Percentiles rank a stretch among this genome's conserved stretches.
Conservation (phyloP, 2,888 invertebrate species). For the Xestoiulus laeticollis region DNA sequence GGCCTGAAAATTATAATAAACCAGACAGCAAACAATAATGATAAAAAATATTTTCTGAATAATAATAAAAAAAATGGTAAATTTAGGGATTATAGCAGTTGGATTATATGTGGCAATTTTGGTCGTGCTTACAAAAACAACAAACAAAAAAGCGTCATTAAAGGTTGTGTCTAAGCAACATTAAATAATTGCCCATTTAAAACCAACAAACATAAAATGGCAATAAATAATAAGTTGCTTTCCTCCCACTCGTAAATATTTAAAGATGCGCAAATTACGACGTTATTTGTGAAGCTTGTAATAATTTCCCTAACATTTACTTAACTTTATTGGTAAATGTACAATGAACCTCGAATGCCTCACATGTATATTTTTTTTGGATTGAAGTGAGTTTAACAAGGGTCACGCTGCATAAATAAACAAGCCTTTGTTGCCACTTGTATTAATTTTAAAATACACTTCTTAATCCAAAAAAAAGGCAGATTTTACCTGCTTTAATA, state of each 20-base stretch:
- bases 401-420: no score
- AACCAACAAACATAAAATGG: neutral
- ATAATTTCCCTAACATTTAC: neutral
- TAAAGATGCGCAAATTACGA: neutral
- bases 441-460: no score
- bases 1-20: neutral
- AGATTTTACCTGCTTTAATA: no score
- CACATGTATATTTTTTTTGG: no score
- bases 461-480: no score
- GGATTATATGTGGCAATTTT: neutral
- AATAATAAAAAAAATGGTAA: neutral
- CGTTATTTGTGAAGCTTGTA: neutral
- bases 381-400: no score
- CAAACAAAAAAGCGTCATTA: neutral
- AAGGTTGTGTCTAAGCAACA: neutral
- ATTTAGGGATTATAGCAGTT: neutral
- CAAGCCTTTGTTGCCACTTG: no score
- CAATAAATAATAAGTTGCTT: slow-evolving; percentile 2
- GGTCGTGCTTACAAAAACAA: neutral
- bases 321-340: neutral
- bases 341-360: no score
- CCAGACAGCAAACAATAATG: neutral
- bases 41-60: slow-evolving; percentile 27
- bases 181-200: neutral
- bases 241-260: neutral